Conservation (phyloP, 2,888 invertebrate genomes). For the Coronaproctus castanopsis region DNA sequence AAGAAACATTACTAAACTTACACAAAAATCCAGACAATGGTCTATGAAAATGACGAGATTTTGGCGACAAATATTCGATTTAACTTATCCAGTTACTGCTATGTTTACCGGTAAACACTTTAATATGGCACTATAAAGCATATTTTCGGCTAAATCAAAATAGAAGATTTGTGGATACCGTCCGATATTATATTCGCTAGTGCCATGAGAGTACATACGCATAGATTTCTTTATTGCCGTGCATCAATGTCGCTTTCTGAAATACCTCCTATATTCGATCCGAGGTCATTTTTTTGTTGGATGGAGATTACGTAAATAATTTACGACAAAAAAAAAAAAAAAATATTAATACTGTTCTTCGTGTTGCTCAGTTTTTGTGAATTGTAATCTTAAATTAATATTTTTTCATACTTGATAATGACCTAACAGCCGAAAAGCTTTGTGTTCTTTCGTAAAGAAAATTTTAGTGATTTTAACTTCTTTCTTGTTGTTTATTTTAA, state of each 20-base stretch:
- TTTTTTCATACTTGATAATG: no score
- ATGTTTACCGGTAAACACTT: conserved; percentile 96
- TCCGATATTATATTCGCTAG: conserved; percentile 96
- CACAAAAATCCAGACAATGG: conserved; percentile 89
- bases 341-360: no score
- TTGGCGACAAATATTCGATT: conserved; percentile 83
- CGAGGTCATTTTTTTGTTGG: conserved; percentile 93
- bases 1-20: conserved; percentile 71
- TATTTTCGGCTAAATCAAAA: conserved; percentile 80
- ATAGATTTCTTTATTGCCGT: conserved; percentile 92
- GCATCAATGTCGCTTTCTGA: conserved; percentile 98
- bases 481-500: no score
- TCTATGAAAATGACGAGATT: conserved; percentile 94
- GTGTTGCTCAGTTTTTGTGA: no score
- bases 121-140: conserved; percentile 71
- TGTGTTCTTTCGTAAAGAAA: no score
- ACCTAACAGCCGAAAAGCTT: no score
- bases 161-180: conserved; percentile 97
- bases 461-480: no score
- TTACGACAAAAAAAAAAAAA: no score
- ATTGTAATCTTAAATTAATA: no score
- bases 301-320: conserved; percentile 99
- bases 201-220: conserved; percentile 82
- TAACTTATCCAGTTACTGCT: conserved; percentile 94
- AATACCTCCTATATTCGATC: conserved; percentile 98